A percentile compares a stretch with the other conserved stretches of the same genome.
These are phyloP conservation scores for Leptocoma aspasia DNA, from an alignment of 2,113 vertebrate species.

Conservation along the genomic window DNA sequence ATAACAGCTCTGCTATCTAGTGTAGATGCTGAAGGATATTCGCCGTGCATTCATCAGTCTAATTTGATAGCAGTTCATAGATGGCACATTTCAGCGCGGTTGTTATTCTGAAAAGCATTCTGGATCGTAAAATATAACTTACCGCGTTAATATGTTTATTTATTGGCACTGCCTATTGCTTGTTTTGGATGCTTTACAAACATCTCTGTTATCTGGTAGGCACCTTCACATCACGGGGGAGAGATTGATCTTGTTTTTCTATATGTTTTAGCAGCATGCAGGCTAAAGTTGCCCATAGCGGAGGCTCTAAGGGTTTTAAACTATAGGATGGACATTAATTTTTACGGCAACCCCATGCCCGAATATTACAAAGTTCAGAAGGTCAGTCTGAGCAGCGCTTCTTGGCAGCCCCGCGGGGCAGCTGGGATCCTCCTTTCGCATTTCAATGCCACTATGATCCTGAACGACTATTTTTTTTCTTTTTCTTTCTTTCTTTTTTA, in stretches of 20 bases:
- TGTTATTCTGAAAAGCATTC: conserved; percentile 73
- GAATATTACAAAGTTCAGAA: conserved; percentile 79
- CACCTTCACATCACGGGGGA: conserved; percentile 60
- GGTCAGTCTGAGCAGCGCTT: conserved; percentile 68
- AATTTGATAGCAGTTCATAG: conserved; percentile 57
- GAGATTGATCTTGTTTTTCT: conserved; percentile 45
- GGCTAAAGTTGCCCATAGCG: conserved; percentile 8
- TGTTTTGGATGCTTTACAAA: conserved; percentile 84
- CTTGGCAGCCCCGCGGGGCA: conserved; percentile 67
- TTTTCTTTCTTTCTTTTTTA: not conserved
- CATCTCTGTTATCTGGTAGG: conserved; percentile 77
- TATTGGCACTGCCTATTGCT: conserved; percentile 81
- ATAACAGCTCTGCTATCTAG: conserved; percentile 34
- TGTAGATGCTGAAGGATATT: conserved; percentile 37
- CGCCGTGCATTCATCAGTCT: conserved; percentile 44
- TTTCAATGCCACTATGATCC: not conserved
- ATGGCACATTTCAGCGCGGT: conserved; percentile 65
- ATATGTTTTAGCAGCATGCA: conserved; percentile 29
- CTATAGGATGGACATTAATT: conserved; percentile 70
- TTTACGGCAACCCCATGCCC: conserved; percentile 76
- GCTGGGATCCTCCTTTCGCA: conserved; percentile 30
- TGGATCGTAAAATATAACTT: conserved; percentile 83
- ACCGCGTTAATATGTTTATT: conserved; percentile 82
- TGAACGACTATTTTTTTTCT: not conserved
- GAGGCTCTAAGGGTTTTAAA: conserved; percentile 44